Base-by-base conservation (phyloP, 2,797 vertebrate genomes). In the Schizopygopsis malacanthus region DNA sequence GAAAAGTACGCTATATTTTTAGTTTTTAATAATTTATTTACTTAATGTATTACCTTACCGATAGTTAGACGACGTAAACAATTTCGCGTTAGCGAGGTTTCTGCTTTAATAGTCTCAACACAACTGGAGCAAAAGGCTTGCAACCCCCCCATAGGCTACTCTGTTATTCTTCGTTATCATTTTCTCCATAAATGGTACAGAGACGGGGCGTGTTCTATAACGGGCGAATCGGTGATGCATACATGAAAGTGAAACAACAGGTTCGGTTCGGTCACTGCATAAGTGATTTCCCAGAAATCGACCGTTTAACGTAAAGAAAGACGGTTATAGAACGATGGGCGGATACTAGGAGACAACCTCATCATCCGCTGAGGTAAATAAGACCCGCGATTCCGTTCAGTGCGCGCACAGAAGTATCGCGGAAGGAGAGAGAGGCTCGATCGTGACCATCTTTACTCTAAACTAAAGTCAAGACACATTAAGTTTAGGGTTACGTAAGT, bases 141-240 rank as follows among this genome's bases (percentile, higher is more conserved):
- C n/a, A n/a, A n/a, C n/a, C n/a, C n/a, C n/a, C n/a, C n/a, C n/a
- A n/a, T n/a, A n/a, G 2, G 28, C 18, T 54, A 25, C 33, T 37
- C 20, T 20, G 45, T 0, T 1, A 52, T 28, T 9, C 0, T 73
- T 9, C 0, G 0, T 2, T 5, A 52, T 52, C 3, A 41, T 41
- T 10, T 28, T 0, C 22, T 20, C 15, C 3, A 28, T 65, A 47
- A 7, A 65, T 22, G 2, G 8, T 3, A 9, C 28, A 20, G 16
- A 47, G 1, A 45, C 41, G 0, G 28, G 59, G 59, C 9, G 25
- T 4, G 6, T 33, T 47, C 3, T 61, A 5, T 33, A 5, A 11
- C 2, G 47, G 25, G 39, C 77, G 6, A 25, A 78, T 78, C 22
- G 15, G 54, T 41, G 9, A 79, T 4, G 39, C 39, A 6, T 16